phyloP scores from a whole-genome alignment of 1,140 invertebrate genomes.

The Penaeus chinensis region DNA sequence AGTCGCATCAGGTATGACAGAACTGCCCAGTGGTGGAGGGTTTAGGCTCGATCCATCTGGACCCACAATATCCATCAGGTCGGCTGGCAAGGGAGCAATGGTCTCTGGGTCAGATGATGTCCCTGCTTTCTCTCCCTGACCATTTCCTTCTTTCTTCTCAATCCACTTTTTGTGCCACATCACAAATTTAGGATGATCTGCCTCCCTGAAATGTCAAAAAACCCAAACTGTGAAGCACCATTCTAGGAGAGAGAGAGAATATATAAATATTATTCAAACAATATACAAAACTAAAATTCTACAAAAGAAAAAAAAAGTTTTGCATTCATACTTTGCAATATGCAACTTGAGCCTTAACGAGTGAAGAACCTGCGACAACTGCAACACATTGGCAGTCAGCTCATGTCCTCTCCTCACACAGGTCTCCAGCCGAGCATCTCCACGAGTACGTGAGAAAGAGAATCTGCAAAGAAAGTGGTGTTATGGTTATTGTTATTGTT shows the following conservation, averaged over 20 bases:
- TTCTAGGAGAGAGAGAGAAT: neutral
- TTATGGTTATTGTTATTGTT: neutral
- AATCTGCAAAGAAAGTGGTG: slow-evolving; percentile 66
- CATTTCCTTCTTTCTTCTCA: slow-evolving; percentile 71
- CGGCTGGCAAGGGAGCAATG: slow-evolving; percentile 31
- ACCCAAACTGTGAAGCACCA: neutral
- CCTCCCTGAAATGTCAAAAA: slow-evolving; percentile 62
- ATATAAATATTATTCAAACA: neutral
- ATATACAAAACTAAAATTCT: neutral
- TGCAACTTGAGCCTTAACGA: slow-evolving; percentile 80
- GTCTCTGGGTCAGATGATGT: slow-evolving; percentile 51
- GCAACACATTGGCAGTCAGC: slow-evolving; percentile 77
- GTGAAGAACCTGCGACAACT: slow-evolving; percentile 78
- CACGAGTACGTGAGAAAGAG: slow-evolving; percentile 67
- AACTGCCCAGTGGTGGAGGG: neutral
- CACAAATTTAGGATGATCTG: slow-evolving; percentile 78
- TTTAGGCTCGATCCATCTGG: slow-evolving; percentile 22
- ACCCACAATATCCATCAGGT: slow-evolving; percentile 48
- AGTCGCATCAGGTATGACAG: slow-evolving; percentile 10
- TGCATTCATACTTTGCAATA: slow-evolving; percentile 72
- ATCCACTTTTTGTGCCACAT: slow-evolving; percentile 85
- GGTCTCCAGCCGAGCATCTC: slow-evolving; percentile 44
- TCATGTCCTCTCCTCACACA: slow-evolving; percentile 71
- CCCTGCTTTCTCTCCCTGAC: slow-evolving; percentile 48
- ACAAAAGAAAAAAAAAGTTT: neutral